Evolutionary conservation across 2,113 vertebrate genomes (phyloP).

Genomic region (Pandion haliaetus): DNA sequence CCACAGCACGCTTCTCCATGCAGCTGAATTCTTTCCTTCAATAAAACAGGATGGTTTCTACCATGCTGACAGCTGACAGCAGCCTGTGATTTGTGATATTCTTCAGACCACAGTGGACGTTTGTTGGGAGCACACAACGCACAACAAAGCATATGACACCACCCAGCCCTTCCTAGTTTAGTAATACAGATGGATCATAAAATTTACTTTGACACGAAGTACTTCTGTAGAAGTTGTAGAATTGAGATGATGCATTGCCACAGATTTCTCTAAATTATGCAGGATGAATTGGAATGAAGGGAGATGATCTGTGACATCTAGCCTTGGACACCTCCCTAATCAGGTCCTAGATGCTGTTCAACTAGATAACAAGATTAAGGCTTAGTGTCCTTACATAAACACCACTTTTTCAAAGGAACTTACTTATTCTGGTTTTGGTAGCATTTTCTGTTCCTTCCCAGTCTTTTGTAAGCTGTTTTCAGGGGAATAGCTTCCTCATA

Average conservation of each 20-base stretch:
- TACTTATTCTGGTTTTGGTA: background rate
- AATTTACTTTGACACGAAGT: background rate
- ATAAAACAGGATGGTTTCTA: background rate
- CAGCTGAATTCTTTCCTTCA: background rate
- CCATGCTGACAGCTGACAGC: background rate
- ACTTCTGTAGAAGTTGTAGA: background rate
- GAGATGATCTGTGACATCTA: background rate
- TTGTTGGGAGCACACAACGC: accelerated
- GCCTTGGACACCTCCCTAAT: background rate
- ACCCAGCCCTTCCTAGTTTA: background rate
- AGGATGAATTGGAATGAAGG: background rate
- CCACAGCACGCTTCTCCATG: too few species aligned
- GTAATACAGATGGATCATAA: background rate
- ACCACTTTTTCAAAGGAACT: background rate
- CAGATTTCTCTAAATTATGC: background rate
- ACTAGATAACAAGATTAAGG: background rate
- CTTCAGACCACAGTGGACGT: background rate
- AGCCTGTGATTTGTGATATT: background rate
- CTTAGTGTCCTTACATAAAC: background rate
- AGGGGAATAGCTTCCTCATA: background rate
- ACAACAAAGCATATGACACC: background rate
- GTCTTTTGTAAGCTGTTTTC: background rate
- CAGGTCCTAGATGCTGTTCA: background rate
- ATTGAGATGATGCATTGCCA: background rate
- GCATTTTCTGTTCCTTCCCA: background rate